A percentile compares a stretch with the other conserved stretches of the same genome.
phyloP scores from a whole-genome alignment of 2,797 vertebrate genomes.

The Dicrostonyx torquatus region DNA sequence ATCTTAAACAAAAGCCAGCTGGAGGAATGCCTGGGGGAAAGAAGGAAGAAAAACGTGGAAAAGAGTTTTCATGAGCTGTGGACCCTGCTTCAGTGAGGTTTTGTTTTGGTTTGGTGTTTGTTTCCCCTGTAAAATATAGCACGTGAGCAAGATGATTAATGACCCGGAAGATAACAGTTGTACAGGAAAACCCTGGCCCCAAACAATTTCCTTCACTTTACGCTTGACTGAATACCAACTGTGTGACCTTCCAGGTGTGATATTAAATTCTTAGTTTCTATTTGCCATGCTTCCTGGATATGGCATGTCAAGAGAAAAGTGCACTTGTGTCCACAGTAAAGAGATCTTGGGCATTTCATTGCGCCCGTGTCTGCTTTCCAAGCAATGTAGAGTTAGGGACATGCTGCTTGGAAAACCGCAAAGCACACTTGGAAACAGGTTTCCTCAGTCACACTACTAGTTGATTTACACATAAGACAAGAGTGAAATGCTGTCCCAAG shows the following conservation, averaged over 20 bases:
- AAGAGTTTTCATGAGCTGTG: neutral
- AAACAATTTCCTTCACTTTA: constrained; percentile 39
- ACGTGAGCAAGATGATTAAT: neutral
- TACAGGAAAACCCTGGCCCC: neutral
- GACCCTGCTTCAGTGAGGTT: neutral
- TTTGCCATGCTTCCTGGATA: neutral
- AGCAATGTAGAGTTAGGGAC: neutral
- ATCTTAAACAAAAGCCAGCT: constrained; percentile 18
- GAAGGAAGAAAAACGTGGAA: neutral
- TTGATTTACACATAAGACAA: constrained; percentile 35
- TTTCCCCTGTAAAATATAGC: neutral
- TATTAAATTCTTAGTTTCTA: constrained; percentile 61
- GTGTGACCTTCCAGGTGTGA: constrained; percentile 47
- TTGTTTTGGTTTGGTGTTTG: neutral
- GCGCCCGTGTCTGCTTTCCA: neutral
- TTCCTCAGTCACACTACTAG: neutral
- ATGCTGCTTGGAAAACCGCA: neutral
- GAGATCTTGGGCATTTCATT: neutral
- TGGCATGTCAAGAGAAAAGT: neutral
- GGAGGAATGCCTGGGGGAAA: neutral
- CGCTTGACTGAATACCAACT: constrained; percentile 2
- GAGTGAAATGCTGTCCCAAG: neutral
- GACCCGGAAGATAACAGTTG: neutral
- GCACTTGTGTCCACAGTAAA: neutral
- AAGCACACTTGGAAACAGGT: constrained; percentile 24